Conservation (phyloP, 2,113 vertebrate genomes). For the Fregata magnificens region DNA sequence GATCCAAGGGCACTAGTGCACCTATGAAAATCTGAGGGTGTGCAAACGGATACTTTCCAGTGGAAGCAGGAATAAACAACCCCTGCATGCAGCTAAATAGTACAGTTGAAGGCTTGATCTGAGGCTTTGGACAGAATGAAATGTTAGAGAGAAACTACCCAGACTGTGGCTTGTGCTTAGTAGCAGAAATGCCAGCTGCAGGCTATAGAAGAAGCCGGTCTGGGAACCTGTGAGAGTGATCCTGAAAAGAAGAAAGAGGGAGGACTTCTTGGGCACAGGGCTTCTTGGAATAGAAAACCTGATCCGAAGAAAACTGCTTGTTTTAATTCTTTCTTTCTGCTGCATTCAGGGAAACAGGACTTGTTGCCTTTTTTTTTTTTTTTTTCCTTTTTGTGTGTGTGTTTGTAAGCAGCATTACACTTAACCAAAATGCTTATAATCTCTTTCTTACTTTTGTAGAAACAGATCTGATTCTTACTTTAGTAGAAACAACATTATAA, state of each 20-base stretch:
- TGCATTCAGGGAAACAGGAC: background rate
- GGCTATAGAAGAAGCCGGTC: background rate
- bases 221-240: background rate
- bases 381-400: rapidly evolving
- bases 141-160: background rate
- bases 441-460: background rate
- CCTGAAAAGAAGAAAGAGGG: background rate
- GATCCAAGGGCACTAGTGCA: background rate
- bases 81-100: background rate
- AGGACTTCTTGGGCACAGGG: background rate
- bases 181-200: background rate
- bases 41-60: background rate
- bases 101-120: background rate
- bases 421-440: background rate
- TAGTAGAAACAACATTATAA: background rate
- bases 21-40: background rate
- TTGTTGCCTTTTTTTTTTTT: background rate
- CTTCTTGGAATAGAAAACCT: background rate
- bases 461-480: background rate
- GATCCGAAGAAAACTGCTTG: background rate
- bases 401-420: background rate
- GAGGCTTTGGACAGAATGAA: background rate
- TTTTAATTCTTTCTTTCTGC: background rate
- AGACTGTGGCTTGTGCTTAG: background rate
- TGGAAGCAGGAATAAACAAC: background rate